Percentiles rank a stretch among this genome's conserved stretches.
These are phyloP conservation scores for Sisyra nigra DNA, from an alignment of 2,888 invertebrate species.

Conservation along the genomic window DNA sequence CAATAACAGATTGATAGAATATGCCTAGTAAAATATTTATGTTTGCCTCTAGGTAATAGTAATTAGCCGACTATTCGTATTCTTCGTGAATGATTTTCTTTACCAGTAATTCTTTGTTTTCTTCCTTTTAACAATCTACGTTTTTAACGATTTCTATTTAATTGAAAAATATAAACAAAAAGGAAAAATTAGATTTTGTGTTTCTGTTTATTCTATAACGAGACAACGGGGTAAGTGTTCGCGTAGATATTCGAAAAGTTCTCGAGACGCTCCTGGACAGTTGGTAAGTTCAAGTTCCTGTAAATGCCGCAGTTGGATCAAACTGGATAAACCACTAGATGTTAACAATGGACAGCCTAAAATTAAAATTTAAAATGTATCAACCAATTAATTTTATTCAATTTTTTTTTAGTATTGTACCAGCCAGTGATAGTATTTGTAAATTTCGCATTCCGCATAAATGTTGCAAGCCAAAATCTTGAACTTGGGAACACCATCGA, in stretches of 20 bases:
- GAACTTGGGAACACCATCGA: slow-evolving; percentile 88
- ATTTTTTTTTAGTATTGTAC: slow-evolving; percentile 30
- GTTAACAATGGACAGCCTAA: slow-evolving; percentile 80
- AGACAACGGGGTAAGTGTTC: slow-evolving; percentile 83
- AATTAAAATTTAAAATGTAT: slow-evolving; percentile 13
- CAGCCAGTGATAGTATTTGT: slow-evolving; percentile 80
- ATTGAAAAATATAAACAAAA: no score
- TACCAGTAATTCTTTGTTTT: no score
- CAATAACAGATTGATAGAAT: no score
- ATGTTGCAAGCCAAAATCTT: slow-evolving; percentile 89
- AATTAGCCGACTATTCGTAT: no score
- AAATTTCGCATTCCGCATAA: slow-evolving; percentile 86
- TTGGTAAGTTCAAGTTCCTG: slow-evolving; percentile 89
- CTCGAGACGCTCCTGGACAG: slow-evolving; percentile 83
- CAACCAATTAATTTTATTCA: no score
- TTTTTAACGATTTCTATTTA: no score
- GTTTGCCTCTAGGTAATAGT: no score
- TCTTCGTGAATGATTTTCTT: no score
- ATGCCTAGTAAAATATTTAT: no score
- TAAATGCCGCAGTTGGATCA: slow-evolving; percentile 76
- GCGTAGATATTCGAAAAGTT: slow-evolving; percentile 76
- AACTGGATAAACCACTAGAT: slow-evolving; percentile 76
- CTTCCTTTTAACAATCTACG: no score
- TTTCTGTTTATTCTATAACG: slow-evolving; percentile 44
- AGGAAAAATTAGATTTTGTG: no score